Evolutionary conservation across 2,888 invertebrate species (phyloP), one percentile per base, ranked within the genome.

Genomic region (Pediacus dermestoides): DNA sequence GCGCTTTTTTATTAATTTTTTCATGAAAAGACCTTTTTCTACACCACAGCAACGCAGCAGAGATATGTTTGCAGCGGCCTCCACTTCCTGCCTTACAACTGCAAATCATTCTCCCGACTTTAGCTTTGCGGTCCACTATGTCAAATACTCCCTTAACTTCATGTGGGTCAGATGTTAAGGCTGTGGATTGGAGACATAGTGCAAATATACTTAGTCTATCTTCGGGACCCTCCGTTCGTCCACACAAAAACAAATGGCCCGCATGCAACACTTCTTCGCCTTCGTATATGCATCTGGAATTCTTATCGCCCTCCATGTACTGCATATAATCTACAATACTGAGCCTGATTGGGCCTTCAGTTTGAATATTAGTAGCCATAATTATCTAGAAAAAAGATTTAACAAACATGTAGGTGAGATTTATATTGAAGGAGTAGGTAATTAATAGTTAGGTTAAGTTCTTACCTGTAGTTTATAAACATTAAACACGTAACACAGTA

Each of bases 241-340:
- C 41, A 32, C 11, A 40, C 18, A 36, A 18, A 23, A 40, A 16
- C 3, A 40, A 10, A 18, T 40, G 40, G n/a, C 40, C 35, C 14
- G 40, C 40, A 36, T 35, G 21, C 11, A 34, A 34, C 3, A 39
- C 39, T 34, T 23, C 39, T 12, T 39, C 34, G 2, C 39, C 39
- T 28, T 39, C 33, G 18, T 22, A 15, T 12, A 39, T 26, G 21
- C 33, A 34, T 18, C 33, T 33, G 8, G 39, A 39, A 28, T 31
- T 23, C 12, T 14, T 25, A n/a, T 22, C 32, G 15, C 30, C 31
- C 13, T 25, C 22, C 10, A 37, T 4, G 16, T 37, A 37, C 27
- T 12, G 4, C 4, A 18, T 6, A 18, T 18, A 18, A 6, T 18
- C 4, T 6, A 18, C 4, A 6, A 18, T 6, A 18, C 18, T 18